phyloP scores from a whole-genome alignment of 1,140 invertebrate species.

The Globodera ellingtonae region DNA sequence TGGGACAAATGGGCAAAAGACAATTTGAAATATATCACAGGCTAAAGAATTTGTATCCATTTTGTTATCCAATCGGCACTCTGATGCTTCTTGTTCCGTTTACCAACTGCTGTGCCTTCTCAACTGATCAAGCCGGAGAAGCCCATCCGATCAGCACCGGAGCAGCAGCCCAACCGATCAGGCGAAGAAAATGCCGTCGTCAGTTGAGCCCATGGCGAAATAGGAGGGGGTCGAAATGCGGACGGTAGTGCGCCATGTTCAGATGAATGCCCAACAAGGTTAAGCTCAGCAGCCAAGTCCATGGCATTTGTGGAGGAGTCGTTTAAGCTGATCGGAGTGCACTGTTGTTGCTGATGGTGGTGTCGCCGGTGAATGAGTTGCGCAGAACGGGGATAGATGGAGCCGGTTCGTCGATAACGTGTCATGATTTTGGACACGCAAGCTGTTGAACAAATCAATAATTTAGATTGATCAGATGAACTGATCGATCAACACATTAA shows the following conservation, averaged over 20 bases:
- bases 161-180: not conserved
- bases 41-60: no score
- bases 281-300: not conserved
- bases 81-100: not conserved
- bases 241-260: not conserved
- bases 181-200: no score
- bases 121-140: not conserved
- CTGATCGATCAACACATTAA: no score
- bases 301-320: not conserved
- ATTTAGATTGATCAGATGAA: no score
- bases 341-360: not conserved
- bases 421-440: constrained; percentile 59
- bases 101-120: no score
- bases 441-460: constrained; percentile 9
- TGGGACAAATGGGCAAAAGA: no score
- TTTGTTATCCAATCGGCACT: not conserved
- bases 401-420: constrained; percentile 49
- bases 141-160: not conserved
- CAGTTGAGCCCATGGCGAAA: not conserved
- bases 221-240: not conserved
- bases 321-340: not conserved
- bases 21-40: no score
- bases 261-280: not conserved
- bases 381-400: constrained; percentile 39
- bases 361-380: constrained; percentile 25